Evolutionary conservation across 2,113 vertebrate species (phyloP).

Genomic region (Ginglymostoma cirratum): DNA sequence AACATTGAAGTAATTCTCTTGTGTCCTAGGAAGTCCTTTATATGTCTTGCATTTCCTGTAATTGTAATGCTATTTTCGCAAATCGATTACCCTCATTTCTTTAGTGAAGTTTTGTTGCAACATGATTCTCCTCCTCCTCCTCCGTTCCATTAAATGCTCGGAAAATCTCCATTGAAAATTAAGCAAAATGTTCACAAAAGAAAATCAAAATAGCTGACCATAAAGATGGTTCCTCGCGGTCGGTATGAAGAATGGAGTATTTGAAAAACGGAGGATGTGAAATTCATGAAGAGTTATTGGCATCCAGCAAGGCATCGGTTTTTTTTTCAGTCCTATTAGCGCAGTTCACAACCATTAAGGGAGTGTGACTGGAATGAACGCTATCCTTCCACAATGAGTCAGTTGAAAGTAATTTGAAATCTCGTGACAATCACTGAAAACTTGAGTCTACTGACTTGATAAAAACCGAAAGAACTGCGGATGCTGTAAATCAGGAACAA

Average conservation of each 20-base stretch:
- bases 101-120: neutral
- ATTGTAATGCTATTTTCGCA: neutral
- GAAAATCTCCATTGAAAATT: neutral
- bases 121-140: neutral
- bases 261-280: no score
- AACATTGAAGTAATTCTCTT: neutral
- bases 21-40: neutral
- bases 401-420: conserved; percentile 18
- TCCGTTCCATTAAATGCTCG: neutral
- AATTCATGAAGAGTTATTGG: neutral
- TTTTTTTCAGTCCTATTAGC: neutral
- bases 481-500: no score
- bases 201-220: neutral
- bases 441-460: neutral
- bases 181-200: neutral
- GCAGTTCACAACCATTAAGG: neutral
- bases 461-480: no score
- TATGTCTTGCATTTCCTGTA: neutral
- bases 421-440: conserved; percentile 6
- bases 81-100: neutral
- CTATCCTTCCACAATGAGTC: neutral
- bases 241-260: neutral
- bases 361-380: neutral
- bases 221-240: neutral
- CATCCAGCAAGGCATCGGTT: neutral